Evolutionary conservation across 2,888 invertebrate species (phyloP).

Genomic region (Heteropelma amictum): DNA sequence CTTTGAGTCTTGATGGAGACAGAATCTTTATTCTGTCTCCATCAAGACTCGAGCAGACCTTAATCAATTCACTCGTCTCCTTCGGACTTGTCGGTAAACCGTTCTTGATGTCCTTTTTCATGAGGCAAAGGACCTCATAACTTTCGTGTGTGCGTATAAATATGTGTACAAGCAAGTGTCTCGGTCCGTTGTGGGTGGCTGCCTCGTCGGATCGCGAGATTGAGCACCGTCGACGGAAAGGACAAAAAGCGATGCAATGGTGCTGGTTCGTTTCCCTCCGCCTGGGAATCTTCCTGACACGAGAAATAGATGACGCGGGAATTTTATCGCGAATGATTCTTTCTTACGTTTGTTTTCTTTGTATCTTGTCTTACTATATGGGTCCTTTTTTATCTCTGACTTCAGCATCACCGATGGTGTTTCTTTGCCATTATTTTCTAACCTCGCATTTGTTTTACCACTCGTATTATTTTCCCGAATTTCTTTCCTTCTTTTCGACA

Average conservation of each 20-base stretch:
- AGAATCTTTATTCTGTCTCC: not conserved
- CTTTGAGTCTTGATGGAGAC: not conserved
- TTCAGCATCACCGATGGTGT: constrained; percentile 1
- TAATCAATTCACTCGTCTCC: constrained; percentile 11
- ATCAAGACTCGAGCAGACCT: too few species aligned
- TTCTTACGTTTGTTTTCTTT: constrained; percentile 24
- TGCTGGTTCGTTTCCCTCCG: constrained; percentile 58
- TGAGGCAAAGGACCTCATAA: not conserved
- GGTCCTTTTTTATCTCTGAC: not conserved
- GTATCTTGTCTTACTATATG: not conserved
- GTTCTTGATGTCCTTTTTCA: not conserved
- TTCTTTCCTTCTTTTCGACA: not conserved
- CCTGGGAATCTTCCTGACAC: constrained; percentile 69
- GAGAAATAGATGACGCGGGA: constrained; percentile 71
- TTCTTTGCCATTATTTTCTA: constrained; percentile 8
- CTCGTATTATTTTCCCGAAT: not conserved
- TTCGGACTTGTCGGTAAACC: not conserved
- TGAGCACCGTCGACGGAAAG: constrained; percentile 38
- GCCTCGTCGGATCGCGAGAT: not conserved
- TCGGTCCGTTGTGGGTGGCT: constrained; percentile 3
- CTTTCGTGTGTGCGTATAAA: not conserved
- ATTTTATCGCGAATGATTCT: constrained; percentile 66
- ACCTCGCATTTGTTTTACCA: not conserved
- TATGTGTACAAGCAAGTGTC: not conserved
- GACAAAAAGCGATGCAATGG: constrained; percentile 10